phyloP scores from a whole-genome alignment of 2,888 invertebrate species.

The Dexiosoma caninum region DNA sequence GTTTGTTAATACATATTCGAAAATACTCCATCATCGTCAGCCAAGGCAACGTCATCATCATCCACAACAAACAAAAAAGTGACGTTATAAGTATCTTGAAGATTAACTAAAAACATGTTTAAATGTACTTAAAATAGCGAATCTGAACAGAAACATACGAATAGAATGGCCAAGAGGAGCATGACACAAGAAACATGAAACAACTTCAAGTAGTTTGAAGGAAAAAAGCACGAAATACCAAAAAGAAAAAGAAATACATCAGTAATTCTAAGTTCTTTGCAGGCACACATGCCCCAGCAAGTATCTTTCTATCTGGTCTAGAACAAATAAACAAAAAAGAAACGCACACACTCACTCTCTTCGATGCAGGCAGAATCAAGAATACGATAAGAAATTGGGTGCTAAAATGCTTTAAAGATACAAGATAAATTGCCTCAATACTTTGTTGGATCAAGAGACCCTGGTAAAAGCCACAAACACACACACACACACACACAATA shows the following conservation, averaged over 20 bases:
- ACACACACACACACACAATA: no score
- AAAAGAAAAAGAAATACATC: not conserved
- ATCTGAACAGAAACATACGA: slow-evolving; percentile 4
- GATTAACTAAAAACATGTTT: slow-evolving; percentile 58
- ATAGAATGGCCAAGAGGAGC: not conserved
- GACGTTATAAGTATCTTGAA: slow-evolving; percentile 55
- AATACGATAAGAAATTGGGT: slow-evolving; percentile 56
- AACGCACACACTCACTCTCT: not conserved
- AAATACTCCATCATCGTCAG: slow-evolving; percentile 33
- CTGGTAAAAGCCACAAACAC: no score
- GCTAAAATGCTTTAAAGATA: slow-evolving; percentile 57
- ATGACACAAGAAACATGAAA: not conserved
- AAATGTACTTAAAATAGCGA: slow-evolving; percentile 54
- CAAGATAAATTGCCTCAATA: slow-evolving; percentile 31
- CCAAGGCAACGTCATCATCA: not conserved
- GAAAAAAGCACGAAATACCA: not conserved
- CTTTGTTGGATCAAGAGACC: slow-evolving; percentile 14
- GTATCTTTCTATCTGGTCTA: slow-evolving; percentile 9
- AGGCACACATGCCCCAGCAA: not conserved
- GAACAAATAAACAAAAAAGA: slow-evolving; percentile 54
- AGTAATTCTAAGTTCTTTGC: not conserved
- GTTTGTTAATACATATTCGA: slow-evolving; percentile 10
- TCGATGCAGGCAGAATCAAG: not conserved
- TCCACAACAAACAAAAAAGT: slow-evolving; percentile 31
- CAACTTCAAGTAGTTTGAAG: slow-evolving; percentile 22